These are phyloP conservation scores for Dolichallabes microphthalmus DNA, from an alignment of 2,113 vertebrate species.

Conservation along the genomic window DNA sequence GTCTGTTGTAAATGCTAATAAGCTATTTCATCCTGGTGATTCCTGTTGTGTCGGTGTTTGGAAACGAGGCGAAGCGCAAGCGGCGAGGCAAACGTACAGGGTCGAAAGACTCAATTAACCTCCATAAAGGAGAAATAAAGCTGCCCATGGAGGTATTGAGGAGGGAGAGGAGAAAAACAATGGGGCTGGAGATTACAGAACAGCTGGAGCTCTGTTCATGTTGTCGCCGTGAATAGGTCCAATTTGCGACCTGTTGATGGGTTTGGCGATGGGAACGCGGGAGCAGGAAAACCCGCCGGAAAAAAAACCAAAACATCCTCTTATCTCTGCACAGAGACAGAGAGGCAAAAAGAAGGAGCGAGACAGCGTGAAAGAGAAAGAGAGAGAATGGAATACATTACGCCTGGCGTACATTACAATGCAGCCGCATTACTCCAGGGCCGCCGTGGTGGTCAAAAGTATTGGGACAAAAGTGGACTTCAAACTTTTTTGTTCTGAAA, in stretches of 20 bases:
- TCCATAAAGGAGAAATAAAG: slow-evolving; percentile 57
- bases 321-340: slow-evolving; percentile 9
- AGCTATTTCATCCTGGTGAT: slow-evolving; percentile 37
- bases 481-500: too few relatives aligned
- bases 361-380: not conserved
- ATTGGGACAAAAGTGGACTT: too few relatives aligned
- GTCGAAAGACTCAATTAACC: slow-evolving; percentile 74
- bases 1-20: slow-evolving; percentile 41
- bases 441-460: too few relatives aligned
- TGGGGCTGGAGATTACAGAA: slow-evolving; percentile 37
- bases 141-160: slow-evolving; percentile 43
- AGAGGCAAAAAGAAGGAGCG: not conserved
- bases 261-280: slow-evolving; percentile 33
- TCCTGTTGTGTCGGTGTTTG: slow-evolving; percentile 50
- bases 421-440: too few relatives aligned
- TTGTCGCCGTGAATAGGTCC: slow-evolving; percentile 42
- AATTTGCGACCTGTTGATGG: slow-evolving; percentile 38
- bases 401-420: not conserved
- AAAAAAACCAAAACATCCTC: slow-evolving; percentile 30
- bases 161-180: slow-evolving; percentile 41
- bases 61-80: slow-evolving; percentile 55
- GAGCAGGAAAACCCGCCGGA: slow-evolving; percentile 36
- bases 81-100: slow-evolving; percentile 52
- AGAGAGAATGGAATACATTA: not conserved
- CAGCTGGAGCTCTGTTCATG: slow-evolving; percentile 49